phyloP scores from a whole-genome alignment of 1,140 invertebrate genomes.

The Penaeus japonicus region DNA sequence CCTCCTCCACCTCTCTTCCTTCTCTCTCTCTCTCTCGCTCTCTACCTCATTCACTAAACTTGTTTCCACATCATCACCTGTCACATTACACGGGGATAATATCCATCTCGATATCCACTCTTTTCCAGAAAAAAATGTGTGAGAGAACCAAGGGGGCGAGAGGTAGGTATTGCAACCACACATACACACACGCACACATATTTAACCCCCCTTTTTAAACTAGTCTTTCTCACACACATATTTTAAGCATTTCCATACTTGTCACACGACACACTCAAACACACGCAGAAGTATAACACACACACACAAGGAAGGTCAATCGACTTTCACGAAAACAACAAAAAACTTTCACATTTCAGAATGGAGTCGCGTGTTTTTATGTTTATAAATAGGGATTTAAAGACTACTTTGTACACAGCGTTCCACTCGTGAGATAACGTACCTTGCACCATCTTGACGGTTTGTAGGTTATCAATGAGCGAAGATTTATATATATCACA shows the following conservation, averaged over 20 bases:
- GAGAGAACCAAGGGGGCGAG: not conserved
- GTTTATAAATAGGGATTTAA: not conserved
- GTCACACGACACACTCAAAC: no score
- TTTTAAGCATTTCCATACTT: no score
- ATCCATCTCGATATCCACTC: not conserved
- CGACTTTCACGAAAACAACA: no score
- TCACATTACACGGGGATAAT: no score
- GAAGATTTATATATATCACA: constrained; percentile 52
- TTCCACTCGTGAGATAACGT: not conserved
- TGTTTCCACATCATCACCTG: no score
- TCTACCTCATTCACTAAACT: no score
- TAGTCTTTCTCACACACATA: no score
- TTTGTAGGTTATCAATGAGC: constrained; percentile 54
- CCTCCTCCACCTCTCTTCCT: not conserved
- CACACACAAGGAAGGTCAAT: not conserved
- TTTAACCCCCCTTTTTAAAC: no score
- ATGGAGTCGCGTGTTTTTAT: not conserved
- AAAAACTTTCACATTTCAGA: no score
- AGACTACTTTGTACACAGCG: not conserved
- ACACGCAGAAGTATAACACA: not conserved
- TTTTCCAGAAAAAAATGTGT: not conserved
- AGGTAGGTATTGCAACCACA: no score
- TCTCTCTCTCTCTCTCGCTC: no score
- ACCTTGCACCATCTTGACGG: constrained; percentile 57
- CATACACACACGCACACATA: no score